Evolutionary conservation across 2,888 invertebrate species (phyloP), one percentile per base, ranked within the genome.

Genomic region (Beris morrisii): DNA sequence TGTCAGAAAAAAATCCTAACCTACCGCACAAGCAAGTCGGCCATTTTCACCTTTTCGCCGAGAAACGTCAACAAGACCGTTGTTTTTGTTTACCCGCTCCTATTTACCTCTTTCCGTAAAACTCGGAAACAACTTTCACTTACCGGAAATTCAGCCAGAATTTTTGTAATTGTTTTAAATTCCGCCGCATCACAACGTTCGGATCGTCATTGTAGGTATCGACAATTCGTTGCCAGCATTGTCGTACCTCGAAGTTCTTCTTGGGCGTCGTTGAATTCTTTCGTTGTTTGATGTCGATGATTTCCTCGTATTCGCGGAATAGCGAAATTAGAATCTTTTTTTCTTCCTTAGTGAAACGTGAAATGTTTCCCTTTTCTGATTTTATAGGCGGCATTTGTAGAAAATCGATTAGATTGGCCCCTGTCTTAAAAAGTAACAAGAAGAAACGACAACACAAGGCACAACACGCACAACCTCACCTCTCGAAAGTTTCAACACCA

Each of bases 131-230:
- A 13, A 52, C 5, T 28, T 52, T 13, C 52, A 13, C 45, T 15
- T n/a, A 80, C 80, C 79, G 77, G 48, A 79, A 76, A 71, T 80
- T 80, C 32, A 80, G 73, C 80, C 80, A 80, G 69, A 80, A 80
- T 71, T 80, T 80, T 69, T 80, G 80, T 44, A 80, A 77, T 71
- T 80, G 80, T 70, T 79, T 80, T 4, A 80, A 71, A 70, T 79
- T 79, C 7, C 80, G 73, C 71, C 75, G 72, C 11, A 75, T 77
- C 45, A 73, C 73, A 9, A 78, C 75, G 44, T 73, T 73, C n/a
- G 78, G 76, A 71, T 79, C 75, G 15, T 73, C 73, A 66, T 80
- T 80, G 65, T 78, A 80, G 57, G 76, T 75, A 4, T 77, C 73
- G 28, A 78, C 75, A 64, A 80, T 80, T 68, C 75, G 73, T 54